Conservation (phyloP, 2,888 invertebrate genomes). For the Tipula lateralis region DNA sequence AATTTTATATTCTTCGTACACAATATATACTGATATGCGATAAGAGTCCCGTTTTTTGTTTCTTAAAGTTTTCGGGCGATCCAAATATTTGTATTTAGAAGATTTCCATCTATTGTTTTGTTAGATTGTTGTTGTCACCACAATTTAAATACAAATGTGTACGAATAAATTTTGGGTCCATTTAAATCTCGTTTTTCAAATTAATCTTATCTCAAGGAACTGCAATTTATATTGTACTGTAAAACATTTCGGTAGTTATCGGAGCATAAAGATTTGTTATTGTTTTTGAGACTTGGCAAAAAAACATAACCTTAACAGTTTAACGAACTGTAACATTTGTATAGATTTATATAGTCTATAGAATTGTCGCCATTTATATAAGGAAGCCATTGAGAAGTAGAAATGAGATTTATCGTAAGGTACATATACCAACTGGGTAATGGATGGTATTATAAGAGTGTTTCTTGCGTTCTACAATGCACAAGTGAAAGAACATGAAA, state of each 20-base stretch:
- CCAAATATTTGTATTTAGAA: too few relatives aligned
- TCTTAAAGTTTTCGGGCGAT: neutral
- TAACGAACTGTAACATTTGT: neutral
- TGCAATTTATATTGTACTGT: too few relatives aligned
- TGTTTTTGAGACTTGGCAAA: neutral
- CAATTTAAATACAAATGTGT: too few relatives aligned
- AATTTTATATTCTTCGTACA: neutral
- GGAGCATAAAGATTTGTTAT: neutral
- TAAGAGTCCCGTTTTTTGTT: neutral
- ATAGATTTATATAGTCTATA: neutral
- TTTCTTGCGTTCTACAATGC: neutral
- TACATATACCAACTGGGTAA: neutral
- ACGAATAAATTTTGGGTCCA: too few relatives aligned
- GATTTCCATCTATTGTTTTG: too few relatives aligned
- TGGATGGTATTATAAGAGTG: neutral
- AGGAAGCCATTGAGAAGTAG: neutral
- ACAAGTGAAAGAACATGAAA: neutral
- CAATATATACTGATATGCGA: neutral
- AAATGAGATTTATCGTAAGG: neutral
- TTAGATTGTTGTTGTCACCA: too few relatives aligned
- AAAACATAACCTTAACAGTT: neutral
- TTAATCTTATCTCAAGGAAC: too few relatives aligned
- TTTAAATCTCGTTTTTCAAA: too few relatives aligned
- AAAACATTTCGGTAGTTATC: too few relatives aligned
- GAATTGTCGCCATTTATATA: neutral